Evolutionary conservation across 2,888 invertebrate species (phyloP).

Genomic region (Blera fallax): DNA sequence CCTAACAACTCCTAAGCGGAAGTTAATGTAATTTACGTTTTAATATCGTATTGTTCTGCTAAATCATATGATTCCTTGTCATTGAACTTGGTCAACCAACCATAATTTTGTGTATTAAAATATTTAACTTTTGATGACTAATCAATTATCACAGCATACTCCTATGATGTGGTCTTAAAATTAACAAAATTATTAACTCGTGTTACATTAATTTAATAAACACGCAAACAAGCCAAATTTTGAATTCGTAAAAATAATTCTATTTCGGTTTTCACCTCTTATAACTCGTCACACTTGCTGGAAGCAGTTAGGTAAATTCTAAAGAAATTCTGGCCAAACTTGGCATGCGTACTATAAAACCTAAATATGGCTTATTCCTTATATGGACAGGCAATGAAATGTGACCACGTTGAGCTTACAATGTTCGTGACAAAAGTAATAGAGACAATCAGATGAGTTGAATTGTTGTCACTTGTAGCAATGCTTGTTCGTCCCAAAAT

Average conservation of each 20-base stretch:
- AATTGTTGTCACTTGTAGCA: no score
- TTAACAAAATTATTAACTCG: not conserved
- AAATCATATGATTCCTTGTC: not conserved
- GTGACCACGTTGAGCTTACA: not conserved
- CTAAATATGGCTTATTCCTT: not conserved
- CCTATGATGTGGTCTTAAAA: slow-evolving; percentile 3
- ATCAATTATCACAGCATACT: not conserved
- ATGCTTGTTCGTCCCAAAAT: no score
- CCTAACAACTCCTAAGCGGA: not conserved
- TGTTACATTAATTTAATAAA: not conserved
- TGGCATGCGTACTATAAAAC: not conserved
- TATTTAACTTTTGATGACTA: not conserved
- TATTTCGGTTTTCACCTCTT: not conserved
- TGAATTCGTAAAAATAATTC: not conserved
- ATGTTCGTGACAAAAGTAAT: not conserved
- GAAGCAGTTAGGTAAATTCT: not conserved
- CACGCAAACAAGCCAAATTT: not conserved
- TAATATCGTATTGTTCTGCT: not conserved
- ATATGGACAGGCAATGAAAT: not conserved
- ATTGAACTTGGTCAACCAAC: not conserved
- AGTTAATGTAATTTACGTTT: not conserved
- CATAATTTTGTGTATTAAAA: slow-evolving; percentile 3
- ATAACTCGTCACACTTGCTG: not conserved
- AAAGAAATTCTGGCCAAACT: not conserved
- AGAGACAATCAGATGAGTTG: not conserved